These are phyloP conservation scores for Numenius phaeopus DNA, from an alignment of 2,797 vertebrate species.

Conservation along the genomic window DNA sequence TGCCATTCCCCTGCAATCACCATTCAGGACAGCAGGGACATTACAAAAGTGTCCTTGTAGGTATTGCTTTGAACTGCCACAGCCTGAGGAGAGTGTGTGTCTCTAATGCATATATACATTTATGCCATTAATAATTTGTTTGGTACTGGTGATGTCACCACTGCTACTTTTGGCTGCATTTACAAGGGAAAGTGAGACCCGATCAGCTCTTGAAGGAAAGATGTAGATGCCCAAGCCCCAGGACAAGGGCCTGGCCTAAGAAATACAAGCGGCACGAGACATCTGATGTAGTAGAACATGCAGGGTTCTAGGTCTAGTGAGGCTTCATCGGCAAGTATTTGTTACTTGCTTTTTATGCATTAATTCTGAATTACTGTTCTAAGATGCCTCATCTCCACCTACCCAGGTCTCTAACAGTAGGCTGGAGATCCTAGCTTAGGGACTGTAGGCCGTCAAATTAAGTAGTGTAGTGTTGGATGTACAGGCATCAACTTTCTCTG, in stretches of 20 bases:
- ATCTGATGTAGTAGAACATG: background rate
- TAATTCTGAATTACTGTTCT: background rate
- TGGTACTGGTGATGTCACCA: background rate
- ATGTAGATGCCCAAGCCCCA: background rate
- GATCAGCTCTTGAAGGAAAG: background rate
- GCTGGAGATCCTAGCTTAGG: background rate
- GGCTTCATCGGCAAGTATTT: background rate
- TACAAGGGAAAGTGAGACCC: background rate
- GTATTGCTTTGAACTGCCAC: background rate
- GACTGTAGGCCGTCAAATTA: background rate
- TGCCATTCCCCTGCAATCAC: background rate
- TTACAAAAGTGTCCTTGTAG: background rate
- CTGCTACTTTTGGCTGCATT: background rate
- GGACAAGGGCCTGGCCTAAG: background rate
- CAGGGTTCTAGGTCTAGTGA: background rate
- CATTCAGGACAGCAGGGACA: background rate
- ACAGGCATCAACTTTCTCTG: background rate
- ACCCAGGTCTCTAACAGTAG: background rate
- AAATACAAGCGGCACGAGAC: background rate
- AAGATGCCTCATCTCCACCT: background rate
- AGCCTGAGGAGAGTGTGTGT: background rate
- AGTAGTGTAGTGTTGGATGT: background rate
- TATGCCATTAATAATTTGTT: background rate
- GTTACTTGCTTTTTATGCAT: background rate
- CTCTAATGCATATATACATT: background rate